Evolutionary conservation across 2,113 vertebrate genomes (phyloP), one percentile per base, ranked within the genome.

Genomic region (Copsychus sechellarum): DNA sequence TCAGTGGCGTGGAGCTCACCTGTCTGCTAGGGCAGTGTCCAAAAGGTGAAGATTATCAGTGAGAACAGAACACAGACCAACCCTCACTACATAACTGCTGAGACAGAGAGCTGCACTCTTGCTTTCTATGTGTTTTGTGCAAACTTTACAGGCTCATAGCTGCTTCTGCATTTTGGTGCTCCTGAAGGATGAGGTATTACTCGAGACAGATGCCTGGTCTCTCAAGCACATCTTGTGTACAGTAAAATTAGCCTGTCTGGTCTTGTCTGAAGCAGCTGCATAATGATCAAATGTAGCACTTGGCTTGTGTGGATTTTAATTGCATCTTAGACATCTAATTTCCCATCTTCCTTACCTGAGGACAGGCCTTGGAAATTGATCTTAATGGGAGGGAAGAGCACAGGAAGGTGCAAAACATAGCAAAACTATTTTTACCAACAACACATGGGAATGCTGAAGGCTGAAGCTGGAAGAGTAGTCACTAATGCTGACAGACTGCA

Each of bases 11-110:
- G 29, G 33, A 90, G 34, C 18, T 80, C 34, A 80, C 33, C 51
- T 25, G 2, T 21, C 10, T 2, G 1, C 33, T 29, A 29, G 8
- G 9, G 31, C n/a, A 78, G 21, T 3, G 1, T 65, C 33, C 45
- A 8, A 48, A 51, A 64, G 7, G 22, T 47, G n/a, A 69, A 81
- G 24, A 23, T 24, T 14, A 65, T 57, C 29, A 42, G 14, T 18
- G n/a, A 79, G 11, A 92, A 70, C 22, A 79, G 14, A 92, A 65
- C 24, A 61, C 22, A 87, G 54, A 36, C 31, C 1, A 4, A 60
- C 2, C 18, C 24, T 47, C 38, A 76, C 13, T 33, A 70, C 0
- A 0, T 33, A 79, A 78, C 2, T 58, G 14, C 51, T 79, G 48
- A 66, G 25, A 81, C 10, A 85, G 47, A 67, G 43, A 50, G 43